Base-by-base conservation (phyloP, 1,140 invertebrate species). In the Apis cerana region DNA sequence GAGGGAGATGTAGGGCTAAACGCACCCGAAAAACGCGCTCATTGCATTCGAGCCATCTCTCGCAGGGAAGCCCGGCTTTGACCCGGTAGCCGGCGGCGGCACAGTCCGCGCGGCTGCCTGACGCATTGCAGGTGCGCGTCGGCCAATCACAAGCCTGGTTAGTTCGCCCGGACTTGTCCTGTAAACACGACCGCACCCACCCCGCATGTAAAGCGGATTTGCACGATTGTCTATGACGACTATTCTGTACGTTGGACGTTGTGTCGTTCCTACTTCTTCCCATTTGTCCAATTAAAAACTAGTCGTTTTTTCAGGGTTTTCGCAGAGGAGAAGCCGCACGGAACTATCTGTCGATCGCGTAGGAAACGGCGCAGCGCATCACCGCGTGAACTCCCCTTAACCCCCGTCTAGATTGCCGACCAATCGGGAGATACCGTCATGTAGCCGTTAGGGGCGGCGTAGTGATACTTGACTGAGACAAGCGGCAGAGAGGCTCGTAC, bases 111-210 rank as follows among this genome's bases (percentile, higher is more conserved):
- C 94, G 92, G 90, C 89, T 92, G 94, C 94, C 95, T 97, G 96
- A 96, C 96, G 96, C 96, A 97, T 97, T 97, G 96, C 96, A 97
- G 96, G 96, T 97, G 96, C 95, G 95, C 95, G 94, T 92, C 94
- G 95, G 95, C 96, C 96, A 96, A 97, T 97, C 95, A 93, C 91
- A 92, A 93, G 92, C 80, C 89, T 89, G 91, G 89, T 93, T 92
- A 92, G 91, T 93, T 92, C 90, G 92, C 92, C 92, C 92, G 91
- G 91, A 93, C 91, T 92, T 91, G 94, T 95, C 95, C 94, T 95
- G 95, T 95, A 95, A 95, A 95, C 95, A 95, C 94, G 95, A 95
- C 95, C 95, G 95, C 95, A 95, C 95, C 95, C 95, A 94, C 95
- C 94, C 93, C 87, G 85, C 93, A 94, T 95, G 95, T 95, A 94